Base-by-base conservation (phyloP, 92 coral and sea anemone genomes). In the Porites evermanni region DNA sequence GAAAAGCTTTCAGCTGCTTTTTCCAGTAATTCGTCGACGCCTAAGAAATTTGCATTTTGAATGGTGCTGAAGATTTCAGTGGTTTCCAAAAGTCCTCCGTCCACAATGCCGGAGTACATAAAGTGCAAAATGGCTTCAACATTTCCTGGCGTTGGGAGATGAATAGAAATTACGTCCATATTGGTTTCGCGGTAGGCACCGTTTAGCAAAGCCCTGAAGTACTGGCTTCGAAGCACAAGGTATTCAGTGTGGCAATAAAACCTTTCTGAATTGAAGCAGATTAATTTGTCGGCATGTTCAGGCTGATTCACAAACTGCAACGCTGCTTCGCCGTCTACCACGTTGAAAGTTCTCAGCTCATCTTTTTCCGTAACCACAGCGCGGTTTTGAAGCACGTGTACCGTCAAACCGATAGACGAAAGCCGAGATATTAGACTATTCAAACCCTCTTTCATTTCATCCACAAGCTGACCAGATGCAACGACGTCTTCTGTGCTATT, bases 161-260 rank as follows among this genome's bases (percentile, higher is more conserved):
- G 97, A 84, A 97, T 90, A 10, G 92, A 72, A 10, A 97, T 87
- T 6, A 72, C 72, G 79, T 93, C 99, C 98, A 97, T 95, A 9
- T 87, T 64, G 26, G 87, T 93, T 67, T 97, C 99, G 68, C 91
- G 93, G 71, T 88, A 97, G 53, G 88, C 94, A 11, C 95, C 94
- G 14, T 88, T 75, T 32, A 97, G 90, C 61, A 97, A 84, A 72
- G 97, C 99, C 61, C 91, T 83, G 74, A 97, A 95, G 78, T 95
- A 97, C 19, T 93, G 93, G 83, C 99, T 93, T 86, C 99, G 87
- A 61, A 95, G 93, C 14, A 88, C 88, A 24, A 97, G 87, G 74
- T 97, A 97, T 75, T 95, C 96, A 8, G 98, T 88, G 64, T 97
- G 98, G 60, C 98, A 97, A 81, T 92, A 95, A 53, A 91, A 97